Evolutionary conservation across 2,797 vertebrate genomes (phyloP).

Genomic region (Miichthys miiuy): DNA sequence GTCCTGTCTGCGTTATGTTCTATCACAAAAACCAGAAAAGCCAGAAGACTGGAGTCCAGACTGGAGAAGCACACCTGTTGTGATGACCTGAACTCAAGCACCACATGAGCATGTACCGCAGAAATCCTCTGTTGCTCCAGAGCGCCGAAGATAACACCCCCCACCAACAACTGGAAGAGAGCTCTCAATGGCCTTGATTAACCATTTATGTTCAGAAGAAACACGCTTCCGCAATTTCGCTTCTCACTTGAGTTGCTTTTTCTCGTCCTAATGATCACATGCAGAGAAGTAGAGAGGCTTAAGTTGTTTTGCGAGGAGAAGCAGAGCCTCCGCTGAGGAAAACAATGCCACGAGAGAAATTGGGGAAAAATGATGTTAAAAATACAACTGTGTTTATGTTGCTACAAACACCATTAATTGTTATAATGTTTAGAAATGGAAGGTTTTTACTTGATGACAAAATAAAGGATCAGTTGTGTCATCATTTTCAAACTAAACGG

Average conservation of each 20-base stretch:
- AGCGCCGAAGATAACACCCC: slow-evolving; percentile 32
- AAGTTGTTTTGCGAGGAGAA: slow-evolving; percentile 18
- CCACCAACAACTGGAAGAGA: slow-evolving; percentile 35
- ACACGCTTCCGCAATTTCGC: slow-evolving; percentile 56
- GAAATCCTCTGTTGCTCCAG: slow-evolving; percentile 36
- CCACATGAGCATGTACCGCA: slow-evolving; percentile 25
- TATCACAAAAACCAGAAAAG: slow-evolving; percentile 24
- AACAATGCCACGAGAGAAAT: slow-evolving; percentile 25
- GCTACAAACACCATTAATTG: neutral
- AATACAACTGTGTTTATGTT: slow-evolving; percentile 4
- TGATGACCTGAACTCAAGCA: slow-evolving; percentile 46
- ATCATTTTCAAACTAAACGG: slow-evolving; percentile 10
- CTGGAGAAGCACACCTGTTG: slow-evolving; percentile 57
- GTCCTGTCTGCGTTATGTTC: slow-evolving; percentile 25
- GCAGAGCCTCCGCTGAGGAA: slow-evolving; percentile 6
- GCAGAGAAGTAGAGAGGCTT: slow-evolving; percentile 9
- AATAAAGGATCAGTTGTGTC: neutral
- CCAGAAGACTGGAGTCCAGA: slow-evolving; percentile 31
- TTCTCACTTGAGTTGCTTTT: slow-evolving; percentile 52
- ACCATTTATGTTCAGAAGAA: slow-evolving; percentile 64
- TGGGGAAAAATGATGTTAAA: neutral
- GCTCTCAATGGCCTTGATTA: slow-evolving; percentile 68
- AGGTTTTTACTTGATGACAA: neutral
- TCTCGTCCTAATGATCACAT: slow-evolving; percentile 54
- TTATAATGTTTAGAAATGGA: slow-evolving; percentile 4